Percentiles rank a stretch among this genome's conserved stretches.
These are phyloP conservation scores for Pangasianodon hypophthalmus DNA, from an alignment of 2,113 vertebrate species.

Conservation along the genomic window DNA sequence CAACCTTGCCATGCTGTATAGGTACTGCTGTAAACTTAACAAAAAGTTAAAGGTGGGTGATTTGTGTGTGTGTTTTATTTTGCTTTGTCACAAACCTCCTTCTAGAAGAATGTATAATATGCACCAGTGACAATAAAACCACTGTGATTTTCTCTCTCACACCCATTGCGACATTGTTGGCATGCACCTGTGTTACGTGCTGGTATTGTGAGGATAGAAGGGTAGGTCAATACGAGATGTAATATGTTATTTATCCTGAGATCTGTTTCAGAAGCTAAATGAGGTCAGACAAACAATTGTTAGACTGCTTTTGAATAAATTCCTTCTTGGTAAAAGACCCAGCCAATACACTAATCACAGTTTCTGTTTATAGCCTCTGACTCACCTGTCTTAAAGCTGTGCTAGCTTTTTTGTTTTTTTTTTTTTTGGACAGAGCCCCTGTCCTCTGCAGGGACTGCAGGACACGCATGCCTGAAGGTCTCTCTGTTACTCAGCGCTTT, in stretches of 20 bases:
- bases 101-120: slow-evolving; percentile 61
- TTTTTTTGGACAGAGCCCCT: slow-evolving; percentile 14
- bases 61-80: slow-evolving; percentile 19
- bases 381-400: slow-evolving; percentile 43
- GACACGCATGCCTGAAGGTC: slow-evolving; percentile 6
- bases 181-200: slow-evolving; percentile 3
- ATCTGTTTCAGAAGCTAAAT: neutral
- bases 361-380: slow-evolving; percentile 48
- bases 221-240: neutral
- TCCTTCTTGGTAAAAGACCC: neutral
- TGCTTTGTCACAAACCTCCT: slow-evolving; percentile 27
- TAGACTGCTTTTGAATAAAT: neutral
- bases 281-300: neutral
- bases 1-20: slow-evolving; percentile 91
- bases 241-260: slow-evolving; percentile 23
- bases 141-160: slow-evolving; percentile 32
- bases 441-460: slow-evolving; percentile 15
- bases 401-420: neutral
- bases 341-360: neutral
- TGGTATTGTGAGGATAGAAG: slow-evolving; percentile 19
- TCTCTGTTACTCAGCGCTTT: slow-evolving; percentile 35
- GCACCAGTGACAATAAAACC: slow-evolving; percentile 24
- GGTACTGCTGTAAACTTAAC: slow-evolving; percentile 97
- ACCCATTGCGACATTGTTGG: slow-evolving; percentile 29
- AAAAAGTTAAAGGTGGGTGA: slow-evolving; percentile 95